These are phyloP conservation scores for Ictalurus furcatus DNA, from an alignment of 2,113 vertebrate genomes.

Conservation along the genomic window DNA sequence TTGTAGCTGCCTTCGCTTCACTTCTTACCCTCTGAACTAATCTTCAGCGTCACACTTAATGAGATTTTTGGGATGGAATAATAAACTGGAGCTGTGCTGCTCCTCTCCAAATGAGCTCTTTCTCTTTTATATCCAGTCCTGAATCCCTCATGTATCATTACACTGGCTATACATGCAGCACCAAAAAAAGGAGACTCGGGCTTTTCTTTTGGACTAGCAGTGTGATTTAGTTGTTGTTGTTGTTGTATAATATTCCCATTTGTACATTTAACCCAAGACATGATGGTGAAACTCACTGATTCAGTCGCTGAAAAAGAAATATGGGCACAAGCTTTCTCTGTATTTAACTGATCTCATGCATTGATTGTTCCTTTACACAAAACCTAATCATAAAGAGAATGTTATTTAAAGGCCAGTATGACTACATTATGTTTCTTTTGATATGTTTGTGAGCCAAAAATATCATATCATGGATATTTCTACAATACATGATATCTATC, in stretches of 20 bases:
- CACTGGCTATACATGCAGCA: constrained; percentile 19
- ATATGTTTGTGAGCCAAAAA: not conserved
- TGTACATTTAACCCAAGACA: not conserved
- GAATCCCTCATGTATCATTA: constrained; percentile 34
- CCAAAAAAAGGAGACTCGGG: not conserved
- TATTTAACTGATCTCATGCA: not conserved
- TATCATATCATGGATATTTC: not conserved
- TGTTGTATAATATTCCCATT: not conserved
- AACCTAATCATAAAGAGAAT: not conserved
- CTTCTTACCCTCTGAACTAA: constrained; percentile 55
- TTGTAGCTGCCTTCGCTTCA: constrained; percentile 44
- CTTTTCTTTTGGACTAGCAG: not conserved
- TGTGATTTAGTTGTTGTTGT: not conserved
- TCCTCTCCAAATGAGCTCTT: constrained; percentile 49
- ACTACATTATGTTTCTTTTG: not conserved
- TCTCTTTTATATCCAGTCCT: constrained; percentile 33
- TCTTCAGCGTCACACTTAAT: constrained; percentile 60
- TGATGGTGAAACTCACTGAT: not conserved
- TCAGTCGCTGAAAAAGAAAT: not conserved
- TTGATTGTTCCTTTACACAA: not conserved
- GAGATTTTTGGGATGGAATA: constrained; percentile 57
- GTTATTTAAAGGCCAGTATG: not conserved
- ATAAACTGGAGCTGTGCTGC: constrained; percentile 52
- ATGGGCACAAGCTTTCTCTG: not conserved
- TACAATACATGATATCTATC: not conserved